phyloP scores from a whole-genome alignment of 2,797 vertebrate species.

The Psittacula echo region DNA sequence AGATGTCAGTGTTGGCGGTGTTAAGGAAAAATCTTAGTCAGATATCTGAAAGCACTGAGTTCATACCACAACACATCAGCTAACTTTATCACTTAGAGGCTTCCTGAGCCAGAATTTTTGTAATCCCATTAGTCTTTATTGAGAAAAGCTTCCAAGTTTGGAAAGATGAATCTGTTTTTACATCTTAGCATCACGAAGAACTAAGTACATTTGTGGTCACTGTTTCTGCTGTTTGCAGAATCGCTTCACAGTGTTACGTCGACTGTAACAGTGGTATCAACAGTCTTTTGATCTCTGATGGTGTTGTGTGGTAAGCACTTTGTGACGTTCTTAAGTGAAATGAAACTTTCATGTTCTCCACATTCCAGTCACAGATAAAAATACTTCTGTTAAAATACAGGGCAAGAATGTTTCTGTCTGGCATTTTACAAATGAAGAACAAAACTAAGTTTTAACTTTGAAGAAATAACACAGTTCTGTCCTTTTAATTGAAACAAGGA shows the following conservation, averaged over 20 bases:
- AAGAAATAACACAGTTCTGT: slow-evolving; percentile 30
- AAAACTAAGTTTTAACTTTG: slow-evolving; percentile 33
- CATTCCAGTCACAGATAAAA: too few relatives aligned
- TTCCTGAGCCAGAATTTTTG: neutral
- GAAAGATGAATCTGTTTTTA: neutral
- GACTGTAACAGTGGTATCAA: neutral
- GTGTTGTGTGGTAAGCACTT: neutral
- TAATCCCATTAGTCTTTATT: neutral
- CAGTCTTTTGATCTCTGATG: neutral
- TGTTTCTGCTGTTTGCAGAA: neutral
- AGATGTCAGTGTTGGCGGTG: rapidly evolving
- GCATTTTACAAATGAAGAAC: neutral
- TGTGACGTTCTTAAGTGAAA: too few relatives aligned
- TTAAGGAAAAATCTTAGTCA: neutral
- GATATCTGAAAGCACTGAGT: neutral
- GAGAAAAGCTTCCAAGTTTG: neutral
- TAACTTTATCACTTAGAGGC: neutral
- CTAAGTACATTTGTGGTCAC: neutral
- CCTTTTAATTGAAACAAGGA: slow-evolving; percentile 69
- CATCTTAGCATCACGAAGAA: neutral
- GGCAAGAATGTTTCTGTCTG: neutral
- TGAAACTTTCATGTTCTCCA: too few relatives aligned
- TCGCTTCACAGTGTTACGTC: neutral
- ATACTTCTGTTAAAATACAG: neutral
- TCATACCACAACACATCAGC: neutral